A percentile compares a stretch with the other conserved stretches of the same genome.
These are phyloP conservation scores for Cephonodes hylas DNA, from an alignment of 2,888 invertebrate genomes.

Conservation along the genomic window DNA sequence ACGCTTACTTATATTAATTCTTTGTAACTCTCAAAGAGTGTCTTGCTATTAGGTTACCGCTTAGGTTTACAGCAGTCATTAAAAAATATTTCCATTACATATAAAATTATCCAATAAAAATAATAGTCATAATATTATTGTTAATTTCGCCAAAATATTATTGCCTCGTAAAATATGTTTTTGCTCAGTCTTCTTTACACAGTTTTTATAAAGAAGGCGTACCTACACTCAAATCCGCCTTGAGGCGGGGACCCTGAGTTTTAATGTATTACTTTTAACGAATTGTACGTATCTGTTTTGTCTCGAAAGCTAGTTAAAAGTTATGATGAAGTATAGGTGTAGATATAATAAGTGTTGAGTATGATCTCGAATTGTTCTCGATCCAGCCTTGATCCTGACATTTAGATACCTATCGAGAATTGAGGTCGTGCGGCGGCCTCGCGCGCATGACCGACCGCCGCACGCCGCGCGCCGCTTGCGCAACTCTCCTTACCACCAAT, in stretches of 20 bases:
- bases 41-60: neutral
- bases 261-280: neutral
- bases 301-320: neutral
- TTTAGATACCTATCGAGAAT: conserved; percentile 50
- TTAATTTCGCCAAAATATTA: too few relatives aligned
- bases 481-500: conserved; percentile 34
- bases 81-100: too few relatives aligned
- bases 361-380: conserved; percentile 31
- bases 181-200: too few relatives aligned
- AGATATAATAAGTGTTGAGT: conserved; percentile 17
- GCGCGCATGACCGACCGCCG: conserved; percentile 33
- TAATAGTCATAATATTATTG: too few relatives aligned
- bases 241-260: too few relatives aligned
- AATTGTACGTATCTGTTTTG: neutral
- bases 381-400: conserved; percentile 70
- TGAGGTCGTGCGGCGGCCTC: conserved; percentile 62
- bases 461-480: conserved; percentile 42
- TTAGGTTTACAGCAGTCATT: neutral
- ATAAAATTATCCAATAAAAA: too few relatives aligned
- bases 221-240: neutral
- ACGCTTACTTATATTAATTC: neutral
- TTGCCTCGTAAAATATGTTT: too few relatives aligned
- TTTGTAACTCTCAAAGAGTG: neutral
- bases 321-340: neutral
- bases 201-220: neutral